Conservation (phyloP, 1,140 invertebrate genomes). For the Drosophila funebris region DNA sequence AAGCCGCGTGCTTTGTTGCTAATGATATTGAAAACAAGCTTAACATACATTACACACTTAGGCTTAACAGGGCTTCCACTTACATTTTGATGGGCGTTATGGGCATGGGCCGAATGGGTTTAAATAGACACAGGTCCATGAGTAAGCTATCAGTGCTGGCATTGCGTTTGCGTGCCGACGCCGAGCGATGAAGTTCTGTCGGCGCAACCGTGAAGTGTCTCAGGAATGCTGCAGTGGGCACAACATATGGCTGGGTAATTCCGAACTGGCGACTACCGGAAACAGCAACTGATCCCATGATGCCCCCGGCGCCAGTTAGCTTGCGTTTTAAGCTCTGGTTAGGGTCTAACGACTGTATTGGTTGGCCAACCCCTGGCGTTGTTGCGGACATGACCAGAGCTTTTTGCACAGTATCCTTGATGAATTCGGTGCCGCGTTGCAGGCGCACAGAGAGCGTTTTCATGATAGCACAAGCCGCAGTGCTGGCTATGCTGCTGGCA, state of each 20-base stretch:
- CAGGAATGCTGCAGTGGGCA: constrained; percentile 54
- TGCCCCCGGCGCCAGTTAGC: constrained; percentile 50
- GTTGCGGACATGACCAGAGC: constrained; percentile 67
- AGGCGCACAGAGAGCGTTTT: constrained; percentile 81
- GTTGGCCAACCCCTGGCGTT: constrained; percentile 29
- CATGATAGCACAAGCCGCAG: constrained; percentile 65
- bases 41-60: not conserved
- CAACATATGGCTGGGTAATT: constrained; percentile 25
- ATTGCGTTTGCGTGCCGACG: constrained; percentile 61
- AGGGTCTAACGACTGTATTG: not conserved
- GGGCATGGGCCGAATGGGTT: constrained; percentile 85
- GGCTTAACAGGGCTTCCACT: not conserved
- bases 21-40: not conserved
- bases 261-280: constrained; percentile 9
- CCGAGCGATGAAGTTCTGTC: constrained; percentile 64
- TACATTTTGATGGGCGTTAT: constrained; percentile 82
- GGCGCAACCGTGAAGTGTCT: constrained; percentile 65
- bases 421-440: constrained; percentile 85
- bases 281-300: constrained; percentile 45
- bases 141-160: constrained; percentile 86
- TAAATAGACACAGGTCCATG: constrained; percentile 86
- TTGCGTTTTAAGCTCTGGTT: constrained; percentile 38
- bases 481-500: constrained; percentile 37
- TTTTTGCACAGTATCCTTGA: constrained; percentile 85
- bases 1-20: constrained; percentile 73